Evolutionary conservation across 2,888 invertebrate species (phyloP), one percentile per base, ranked within the genome.

Genomic region (Aquatica leii): DNA sequence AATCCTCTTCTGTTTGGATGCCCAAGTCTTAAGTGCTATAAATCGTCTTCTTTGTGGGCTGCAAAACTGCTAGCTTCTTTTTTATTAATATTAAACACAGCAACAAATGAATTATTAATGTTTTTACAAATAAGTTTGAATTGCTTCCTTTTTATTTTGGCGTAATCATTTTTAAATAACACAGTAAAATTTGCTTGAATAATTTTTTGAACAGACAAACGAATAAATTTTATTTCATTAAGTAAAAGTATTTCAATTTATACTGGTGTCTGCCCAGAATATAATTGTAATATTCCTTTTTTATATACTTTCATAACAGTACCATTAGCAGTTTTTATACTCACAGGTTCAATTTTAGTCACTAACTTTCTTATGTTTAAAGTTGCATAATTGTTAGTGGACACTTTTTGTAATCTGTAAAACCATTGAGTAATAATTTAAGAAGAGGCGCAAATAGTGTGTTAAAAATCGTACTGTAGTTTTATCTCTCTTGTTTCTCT

Each of bases 261-360:
- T 31, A 31, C 12, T 37, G 37, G 37, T 37, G 37, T 5, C 9
- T 37, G 37, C 3, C 11, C 37, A 37, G 11, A 11, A 37, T 37
- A 37, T n/a, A 37, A 37, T 37, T 37, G 37, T n/a, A 37, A 37
- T 37, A 37, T 8, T 37, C n/a, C 37, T 37, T 37, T 37, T 37
- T 9, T 2, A 5, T 2, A 37, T 37, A 12, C 11, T 37, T 37
- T 37, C 37, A 37, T 37, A 37, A n/a, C 37, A 37, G 37, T 37
- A 37, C 37, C 37, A n/a, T 9, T 37, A 37, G 37, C 37, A 37
- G 12, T 37, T 8, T 37, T 37, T n/a, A 37, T 12, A 37, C 5
- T 37, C n/a, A 37, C 3, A 12, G 37, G 37, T 5, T 37, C 37
- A 37, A 37, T 37, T 37, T 37, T 37, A 37, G 37, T 37, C 3